Base-by-base conservation (phyloP, 2,113 vertebrate species). In the Lanius ludovicianus region DNA sequence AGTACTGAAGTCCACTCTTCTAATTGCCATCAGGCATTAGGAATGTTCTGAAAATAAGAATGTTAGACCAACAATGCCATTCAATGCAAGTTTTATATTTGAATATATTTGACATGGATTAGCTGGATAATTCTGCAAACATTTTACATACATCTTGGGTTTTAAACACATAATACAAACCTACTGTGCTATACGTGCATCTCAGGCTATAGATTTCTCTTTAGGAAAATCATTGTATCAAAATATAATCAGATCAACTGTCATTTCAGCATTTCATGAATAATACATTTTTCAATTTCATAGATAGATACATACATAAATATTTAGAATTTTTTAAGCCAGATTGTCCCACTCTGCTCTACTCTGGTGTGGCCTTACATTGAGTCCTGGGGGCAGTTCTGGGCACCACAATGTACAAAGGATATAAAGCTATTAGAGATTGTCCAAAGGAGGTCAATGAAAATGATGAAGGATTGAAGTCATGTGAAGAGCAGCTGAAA, bases 301-400 rank as follows among this genome's bases (percentile, higher is more conserved):
- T 25, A 33, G 2, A 6, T 6, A 10, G 8, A 18, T 47, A 33
- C 20, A 17, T 6, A 64, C 8, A 78, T 25, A 37, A 15, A 35
- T 64, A 63, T 6, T 39, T 60, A n/a, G 6, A 21, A 39, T 65
- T 85, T 7, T 41, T 87, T 53, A 55, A 37, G 15, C 5, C 35
- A 9, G 9, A 13, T 60, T 75, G n/a, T 19, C 9, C 16, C 15
- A 6, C 5, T 67, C 20, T 60, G 15, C n/a, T 68, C n/a, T 60
- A 46, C 39, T 22, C 4, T 0, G 0, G 0, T 30, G 39, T 16
- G 16, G 13, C 10, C 47, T 78, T 68, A 22, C 19, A 23, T n/a
- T 4, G 8, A 87, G 41, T 63, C 15, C 22, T 52, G 9, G 19
- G 19, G 31, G 10, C 19, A 30, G 13, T 19, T 70, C 47, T n/a